A percentile compares a stretch with the other conserved stretches of the same genome.
These are phyloP conservation scores for Archivesica marissinica DNA, from an alignment of 1,140 invertebrate species.

Conservation along the genomic window DNA sequence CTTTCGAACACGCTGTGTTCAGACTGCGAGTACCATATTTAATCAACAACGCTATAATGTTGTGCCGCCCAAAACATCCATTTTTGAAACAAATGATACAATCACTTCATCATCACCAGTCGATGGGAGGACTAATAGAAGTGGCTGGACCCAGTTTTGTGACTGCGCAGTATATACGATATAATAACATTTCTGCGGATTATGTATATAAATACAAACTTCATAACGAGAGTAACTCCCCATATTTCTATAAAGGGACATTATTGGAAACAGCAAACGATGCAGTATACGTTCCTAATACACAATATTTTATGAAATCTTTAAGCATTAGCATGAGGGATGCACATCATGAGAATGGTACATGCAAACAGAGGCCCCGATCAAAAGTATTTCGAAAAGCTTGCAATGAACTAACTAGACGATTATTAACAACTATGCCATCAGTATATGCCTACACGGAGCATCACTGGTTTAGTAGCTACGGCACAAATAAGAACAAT, in stretches of 20 bases:
- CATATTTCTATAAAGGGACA: slow-evolving; percentile 10
- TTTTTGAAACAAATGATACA: slow-evolving; percentile 9
- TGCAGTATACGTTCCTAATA: slow-evolving; percentile 34
- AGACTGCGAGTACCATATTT: background rate
- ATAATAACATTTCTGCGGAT: background rate
- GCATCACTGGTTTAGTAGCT: too few species aligned
- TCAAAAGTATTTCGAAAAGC: too few species aligned
- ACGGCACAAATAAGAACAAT: too few species aligned
- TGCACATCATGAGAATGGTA: too few species aligned
- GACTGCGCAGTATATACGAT: background rate
- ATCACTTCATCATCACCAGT: background rate
- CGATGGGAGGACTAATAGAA: background rate
- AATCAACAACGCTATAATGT: slow-evolving; percentile 26
- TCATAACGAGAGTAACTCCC: background rate
- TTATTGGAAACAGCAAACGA: background rate
- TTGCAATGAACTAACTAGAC: too few species aligned
- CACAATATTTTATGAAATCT: slow-evolving; percentile 18
- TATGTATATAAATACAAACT: background rate
- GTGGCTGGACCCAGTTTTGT: slow-evolving; percentile 5
- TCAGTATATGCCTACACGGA: too few species aligned
- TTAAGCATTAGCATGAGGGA: too few species aligned
- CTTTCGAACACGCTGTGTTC: slow-evolving; percentile 20
- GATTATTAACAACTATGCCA: too few species aligned
- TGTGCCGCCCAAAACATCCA: slow-evolving; percentile 34
- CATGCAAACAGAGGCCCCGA: too few species aligned